Conservation (phyloP, 2,113 vertebrate species). For the Hystrix brachyura region DNA sequence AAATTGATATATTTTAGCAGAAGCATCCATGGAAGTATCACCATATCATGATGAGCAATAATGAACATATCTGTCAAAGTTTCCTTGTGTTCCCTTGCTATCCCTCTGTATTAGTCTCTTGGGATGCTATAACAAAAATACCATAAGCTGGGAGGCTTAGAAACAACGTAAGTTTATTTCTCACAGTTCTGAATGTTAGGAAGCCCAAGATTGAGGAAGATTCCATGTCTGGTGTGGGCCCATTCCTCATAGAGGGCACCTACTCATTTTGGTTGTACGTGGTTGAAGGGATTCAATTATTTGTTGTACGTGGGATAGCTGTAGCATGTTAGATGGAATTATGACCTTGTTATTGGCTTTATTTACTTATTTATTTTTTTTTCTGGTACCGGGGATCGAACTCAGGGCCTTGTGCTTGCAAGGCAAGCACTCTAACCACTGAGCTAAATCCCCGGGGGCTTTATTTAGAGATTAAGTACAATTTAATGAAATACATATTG, state of each 20-base stretch:
- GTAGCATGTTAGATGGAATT: background rate
- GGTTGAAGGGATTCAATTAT: background rate
- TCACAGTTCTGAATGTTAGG: background rate
- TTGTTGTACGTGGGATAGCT: background rate
- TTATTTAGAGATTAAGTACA: background rate
- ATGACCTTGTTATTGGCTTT: background rate
- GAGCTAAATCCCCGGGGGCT: background rate
- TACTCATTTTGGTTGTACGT: background rate
- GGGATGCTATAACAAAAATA: background rate
- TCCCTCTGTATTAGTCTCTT: background rate
- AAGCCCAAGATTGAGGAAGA: background rate
- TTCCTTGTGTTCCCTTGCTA: background rate
- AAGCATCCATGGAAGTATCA: background rate
- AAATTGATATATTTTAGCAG: background rate
- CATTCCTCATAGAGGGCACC: background rate
- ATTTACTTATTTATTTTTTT: background rate
- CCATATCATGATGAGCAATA: background rate
- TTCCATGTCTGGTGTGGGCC: background rate
- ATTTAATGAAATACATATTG: background rate
- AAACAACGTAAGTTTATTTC: background rate
- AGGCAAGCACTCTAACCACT: too few species aligned
- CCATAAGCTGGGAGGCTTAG: background rate
- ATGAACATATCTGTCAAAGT: background rate
- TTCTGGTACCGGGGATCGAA: too few species aligned
- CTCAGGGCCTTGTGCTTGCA: too few species aligned